These are phyloP conservation scores for Stenodera caucasica DNA, from an alignment of 2,888 invertebrate species.

Conservation along the genomic window DNA sequence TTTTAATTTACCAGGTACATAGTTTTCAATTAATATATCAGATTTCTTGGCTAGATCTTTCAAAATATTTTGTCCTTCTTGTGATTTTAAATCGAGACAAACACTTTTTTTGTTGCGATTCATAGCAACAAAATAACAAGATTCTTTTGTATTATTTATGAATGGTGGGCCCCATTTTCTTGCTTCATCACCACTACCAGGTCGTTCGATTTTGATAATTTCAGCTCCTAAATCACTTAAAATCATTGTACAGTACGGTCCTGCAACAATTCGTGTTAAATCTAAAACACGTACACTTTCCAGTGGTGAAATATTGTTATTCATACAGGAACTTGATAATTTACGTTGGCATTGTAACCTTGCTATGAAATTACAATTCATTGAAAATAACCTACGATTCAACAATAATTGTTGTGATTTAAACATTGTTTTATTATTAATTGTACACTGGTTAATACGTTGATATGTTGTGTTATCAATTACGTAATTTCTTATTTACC, in stretches of 20 bases:
- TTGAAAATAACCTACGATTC: conserved; percentile 17
- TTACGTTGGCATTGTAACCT: conserved; percentile 6
- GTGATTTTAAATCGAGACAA: conserved; percentile 78
- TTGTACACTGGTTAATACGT: no score
- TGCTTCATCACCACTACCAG: conserved; percentile 82
- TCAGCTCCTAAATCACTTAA: conserved; percentile 92
- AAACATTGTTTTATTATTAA: no score
- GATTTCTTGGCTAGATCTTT: conserved; percentile 73
- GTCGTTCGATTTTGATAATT: conserved; percentile 88
- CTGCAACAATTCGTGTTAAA: conserved; percentile 85
- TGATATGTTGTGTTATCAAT: conserved; percentile 24
- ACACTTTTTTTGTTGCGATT: conserved; percentile 96
- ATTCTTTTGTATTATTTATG: conserved; percentile 62
- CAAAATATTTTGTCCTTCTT: conserved; percentile 66
- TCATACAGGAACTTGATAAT: conserved; percentile 21
- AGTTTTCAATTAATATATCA: conserved; percentile 93
- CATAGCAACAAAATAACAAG: conserved; percentile 82
- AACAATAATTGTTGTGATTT: conserved; percentile 9
- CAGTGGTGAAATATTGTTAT: conserved; percentile 60
- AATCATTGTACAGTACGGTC: conserved; percentile 93
- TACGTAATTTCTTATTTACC: conserved; percentile 42
- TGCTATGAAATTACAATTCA: background rate
- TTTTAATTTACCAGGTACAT: conserved; percentile 85
- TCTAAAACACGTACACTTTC: conserved; percentile 75
- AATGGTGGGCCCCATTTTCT: conserved; percentile 95